Conservation (phyloP, 2,797 vertebrate species). For the Leptatherina wallacei region DNA sequence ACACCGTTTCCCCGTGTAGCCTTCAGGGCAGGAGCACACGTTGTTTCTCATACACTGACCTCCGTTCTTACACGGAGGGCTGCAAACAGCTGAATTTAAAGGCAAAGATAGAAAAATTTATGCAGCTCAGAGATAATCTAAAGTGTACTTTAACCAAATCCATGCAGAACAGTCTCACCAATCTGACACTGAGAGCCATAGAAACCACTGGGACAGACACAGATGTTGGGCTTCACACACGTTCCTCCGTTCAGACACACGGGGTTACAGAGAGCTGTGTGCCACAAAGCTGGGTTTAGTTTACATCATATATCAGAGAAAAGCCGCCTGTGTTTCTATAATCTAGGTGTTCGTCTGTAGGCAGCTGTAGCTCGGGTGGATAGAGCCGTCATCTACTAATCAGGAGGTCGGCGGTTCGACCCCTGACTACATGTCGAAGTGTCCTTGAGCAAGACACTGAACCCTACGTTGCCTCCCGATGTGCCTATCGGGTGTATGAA, state of each 20-base stretch:
- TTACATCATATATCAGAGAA: background rate
- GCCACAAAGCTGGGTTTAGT: background rate
- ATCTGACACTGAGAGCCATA: conserved; percentile 92
- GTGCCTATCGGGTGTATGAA: too few relatives aligned
- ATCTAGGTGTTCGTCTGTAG: conserved; percentile 17
- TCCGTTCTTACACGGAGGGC: conserved; percentile 92
- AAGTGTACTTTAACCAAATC: background rate
- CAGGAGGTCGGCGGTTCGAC: too few relatives aligned
- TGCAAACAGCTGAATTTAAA: conserved; percentile 87
- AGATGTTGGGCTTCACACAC: conserved; percentile 88
- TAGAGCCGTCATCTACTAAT: too few relatives aligned
- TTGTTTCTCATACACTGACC: conserved; percentile 92
- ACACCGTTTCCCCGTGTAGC: conserved; percentile 89
- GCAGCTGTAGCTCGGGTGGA: too few relatives aligned
- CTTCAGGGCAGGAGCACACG: conserved; percentile 89
- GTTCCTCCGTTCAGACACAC: conserved; percentile 92
- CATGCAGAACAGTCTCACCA: conserved; percentile 74
- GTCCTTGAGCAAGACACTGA: too few relatives aligned
- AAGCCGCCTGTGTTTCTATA: too few relatives aligned
- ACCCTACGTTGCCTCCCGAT: too few relatives aligned
- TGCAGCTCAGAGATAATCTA: background rate
- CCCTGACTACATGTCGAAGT: too few relatives aligned
- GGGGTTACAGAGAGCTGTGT: conserved; percentile 87
- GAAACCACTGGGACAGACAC: conserved; percentile 90
- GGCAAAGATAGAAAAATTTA: background rate